Evolutionary conservation across 1,140 invertebrate species (phyloP).

Genomic region (Caenorhabditis latens): DNA sequence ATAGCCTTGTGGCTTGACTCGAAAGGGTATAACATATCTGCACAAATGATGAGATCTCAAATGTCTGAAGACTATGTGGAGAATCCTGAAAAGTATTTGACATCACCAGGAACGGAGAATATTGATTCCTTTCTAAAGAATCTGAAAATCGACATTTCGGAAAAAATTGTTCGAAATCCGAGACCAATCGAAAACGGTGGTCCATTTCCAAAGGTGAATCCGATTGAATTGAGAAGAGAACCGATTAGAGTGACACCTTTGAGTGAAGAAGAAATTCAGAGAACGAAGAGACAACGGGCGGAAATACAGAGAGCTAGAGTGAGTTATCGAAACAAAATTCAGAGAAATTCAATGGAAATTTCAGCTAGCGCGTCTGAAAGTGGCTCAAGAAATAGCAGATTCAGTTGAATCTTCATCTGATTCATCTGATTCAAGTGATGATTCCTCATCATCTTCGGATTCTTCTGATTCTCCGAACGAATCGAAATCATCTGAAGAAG

Average conservation of each 20-base stretch:
- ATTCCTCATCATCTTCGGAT: not conserved
- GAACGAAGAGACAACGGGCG: not conserved
- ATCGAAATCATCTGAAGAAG: not conserved
- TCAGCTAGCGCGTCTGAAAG: not conserved
- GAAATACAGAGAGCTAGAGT: not conserved
- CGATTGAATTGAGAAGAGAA: slow-evolving; percentile 1
- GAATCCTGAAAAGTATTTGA: not conserved
- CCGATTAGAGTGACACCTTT: too few species aligned
- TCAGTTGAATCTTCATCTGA: not conserved
- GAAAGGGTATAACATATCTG: not conserved
- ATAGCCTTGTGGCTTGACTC: not conserved
- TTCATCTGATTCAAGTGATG: too few species aligned
- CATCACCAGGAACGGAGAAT: not conserved
- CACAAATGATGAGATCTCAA: slow-evolving; percentile 8
- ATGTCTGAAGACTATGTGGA: not conserved
- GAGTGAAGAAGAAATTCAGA: not conserved
- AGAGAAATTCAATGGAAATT: too few species aligned
- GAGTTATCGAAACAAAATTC: not conserved
- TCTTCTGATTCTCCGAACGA: not conserved
- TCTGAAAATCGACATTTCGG: not conserved
- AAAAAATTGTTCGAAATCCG: not conserved
- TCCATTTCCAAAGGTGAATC: not conserved
- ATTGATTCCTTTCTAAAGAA: not conserved
- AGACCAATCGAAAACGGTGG: not conserved
- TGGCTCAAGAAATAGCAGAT: not conserved